Conservation (phyloP, 2,113 vertebrate species). For the Apodemus sylvaticus region DNA sequence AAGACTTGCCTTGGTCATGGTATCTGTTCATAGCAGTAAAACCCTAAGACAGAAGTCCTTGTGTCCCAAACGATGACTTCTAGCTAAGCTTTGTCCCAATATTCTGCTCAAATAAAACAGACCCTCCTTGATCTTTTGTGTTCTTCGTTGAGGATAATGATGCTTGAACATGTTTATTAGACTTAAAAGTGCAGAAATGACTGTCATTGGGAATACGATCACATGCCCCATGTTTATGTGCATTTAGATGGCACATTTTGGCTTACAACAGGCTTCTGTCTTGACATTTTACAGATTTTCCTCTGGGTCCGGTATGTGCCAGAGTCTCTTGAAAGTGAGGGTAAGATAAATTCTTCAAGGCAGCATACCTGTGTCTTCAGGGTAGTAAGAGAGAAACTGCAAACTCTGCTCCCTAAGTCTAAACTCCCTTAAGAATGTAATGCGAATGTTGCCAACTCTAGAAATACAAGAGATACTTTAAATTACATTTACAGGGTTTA, state of each 20-base stretch:
- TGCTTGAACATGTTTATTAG: neutral
- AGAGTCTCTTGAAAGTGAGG: neutral
- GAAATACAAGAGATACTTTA: conserved; percentile 17
- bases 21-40: too few species aligned
- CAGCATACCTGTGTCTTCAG: neutral
- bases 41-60: too few species aligned
- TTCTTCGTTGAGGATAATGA: neutral
- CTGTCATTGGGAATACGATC: neutral
- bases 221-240: neutral
- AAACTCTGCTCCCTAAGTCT: conserved; percentile 8
- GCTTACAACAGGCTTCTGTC: neutral
- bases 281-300: neutral
- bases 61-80: neutral
- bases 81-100: neutral
- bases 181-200: neutral
- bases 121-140: neutral
- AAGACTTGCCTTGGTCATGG: too few species aligned
- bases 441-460: neutral
- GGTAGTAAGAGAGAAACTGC: neutral
- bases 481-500: neutral
- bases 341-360: neutral
- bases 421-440: conserved; percentile 1
- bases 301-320: neutral
- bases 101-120: neutral
- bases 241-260: neutral